Base-by-base conservation (phyloP, 2,797 vertebrate species). In the Hemibagrus guttatus region DNA sequence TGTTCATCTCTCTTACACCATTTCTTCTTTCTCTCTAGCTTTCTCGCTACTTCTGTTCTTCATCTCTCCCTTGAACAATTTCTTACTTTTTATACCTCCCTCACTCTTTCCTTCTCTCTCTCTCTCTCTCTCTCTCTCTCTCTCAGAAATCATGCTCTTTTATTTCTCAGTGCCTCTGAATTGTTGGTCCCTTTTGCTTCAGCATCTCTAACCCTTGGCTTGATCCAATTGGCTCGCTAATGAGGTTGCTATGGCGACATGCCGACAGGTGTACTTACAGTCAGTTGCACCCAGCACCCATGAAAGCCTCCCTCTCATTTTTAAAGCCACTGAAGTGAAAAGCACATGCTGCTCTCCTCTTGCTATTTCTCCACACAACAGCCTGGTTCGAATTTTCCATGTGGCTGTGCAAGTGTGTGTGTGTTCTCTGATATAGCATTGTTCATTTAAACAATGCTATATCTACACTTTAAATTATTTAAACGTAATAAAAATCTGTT, bases 171-270 rank as follows among this genome's bases (percentile, higher is more conserved):
- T 58, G 35, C 46, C 63, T 74, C 21, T 17, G 39, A 81, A 81
- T 54, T 64, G 49, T 74, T 54, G 42, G 28, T 80, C 71, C 69
- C 81, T 69, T 74, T 86, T 28, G 85, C 66, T 82, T 88, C 76
- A 86, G 72, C 63, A 26, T 86, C 82, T 88, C 88, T 58, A 71
- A 86, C 76, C 84, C 81, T 76, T 85, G 81, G 76, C 81, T 87
- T 85, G 88, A 42, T 89, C 86, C 54, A 66, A 71, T 79, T 87
- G 86, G 84, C 69, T 76, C 84, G 59, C 72, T 90, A 90, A 92
- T 90, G 83, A 91, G 84, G 91, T 91, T 92, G 87, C 90, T 72
- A 92, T 91, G 87, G 85, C 3, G 74, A 90, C 81, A 23, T 78
- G 79, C 84, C 81, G 84, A 88, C 89, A 92, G 90, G 91, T 92